These are phyloP conservation scores for Clinocottus analis DNA, from an alignment of 2,113 vertebrate genomes.

Conservation along the genomic window DNA sequence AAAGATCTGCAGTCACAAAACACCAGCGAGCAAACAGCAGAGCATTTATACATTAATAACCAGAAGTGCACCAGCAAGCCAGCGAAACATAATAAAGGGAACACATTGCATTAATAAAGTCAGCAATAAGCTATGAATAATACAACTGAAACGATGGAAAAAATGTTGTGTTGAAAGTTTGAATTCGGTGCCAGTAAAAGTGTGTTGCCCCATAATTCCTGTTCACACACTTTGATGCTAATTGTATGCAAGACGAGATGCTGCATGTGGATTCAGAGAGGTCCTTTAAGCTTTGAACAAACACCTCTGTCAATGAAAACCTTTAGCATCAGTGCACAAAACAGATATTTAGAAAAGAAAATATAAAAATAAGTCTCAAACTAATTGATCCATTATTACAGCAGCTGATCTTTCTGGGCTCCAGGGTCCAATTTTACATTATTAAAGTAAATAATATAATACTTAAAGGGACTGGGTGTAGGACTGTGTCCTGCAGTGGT, in stretches of 20 bases:
- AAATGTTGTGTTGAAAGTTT: background rate
- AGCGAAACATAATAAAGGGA: background rate
- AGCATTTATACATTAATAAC: slow-evolving; percentile 43
- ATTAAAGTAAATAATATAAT: background rate
- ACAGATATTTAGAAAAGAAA: background rate
- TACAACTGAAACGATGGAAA: slow-evolving; percentile 16
- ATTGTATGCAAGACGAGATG: background rate
- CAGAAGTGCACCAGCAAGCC: slow-evolving; percentile 10
- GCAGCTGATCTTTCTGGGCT: background rate
- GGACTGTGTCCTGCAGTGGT: background rate
- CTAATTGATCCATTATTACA: background rate
- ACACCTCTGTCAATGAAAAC: background rate
- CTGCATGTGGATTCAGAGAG: background rate
- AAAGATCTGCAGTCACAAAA: slow-evolving; percentile 37
- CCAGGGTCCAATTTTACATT: background rate
- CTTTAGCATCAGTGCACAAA: background rate
- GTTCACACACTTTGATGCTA: slow-evolving; percentile 13
- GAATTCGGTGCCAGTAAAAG: slow-evolving; percentile 7
- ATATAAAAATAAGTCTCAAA: background rate
- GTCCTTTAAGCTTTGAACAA: slow-evolving; percentile 10
- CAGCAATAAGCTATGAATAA: slow-evolving; percentile 8
- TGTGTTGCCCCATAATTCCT: slow-evolving; percentile 29
- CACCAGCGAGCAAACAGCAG: slow-evolving; percentile 27
- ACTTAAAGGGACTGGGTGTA: background rate
- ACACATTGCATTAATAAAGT: slow-evolving; percentile 18